Conservation (phyloP, 1,140 invertebrate genomes). For the Ips nitidus region DNA sequence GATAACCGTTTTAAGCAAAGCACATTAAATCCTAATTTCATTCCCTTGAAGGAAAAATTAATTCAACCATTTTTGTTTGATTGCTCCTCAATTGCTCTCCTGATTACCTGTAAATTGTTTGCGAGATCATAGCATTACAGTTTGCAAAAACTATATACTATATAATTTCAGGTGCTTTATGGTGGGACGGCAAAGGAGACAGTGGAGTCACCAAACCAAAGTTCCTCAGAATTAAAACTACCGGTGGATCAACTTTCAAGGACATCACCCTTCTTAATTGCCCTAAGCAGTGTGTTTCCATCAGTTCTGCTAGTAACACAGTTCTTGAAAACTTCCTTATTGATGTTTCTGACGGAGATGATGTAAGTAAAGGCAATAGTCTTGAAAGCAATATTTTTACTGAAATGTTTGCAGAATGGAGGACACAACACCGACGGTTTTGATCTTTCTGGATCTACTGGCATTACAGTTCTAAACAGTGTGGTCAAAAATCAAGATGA, state of each 20-base stretch:
- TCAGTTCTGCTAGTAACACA: constrained; percentile 13
- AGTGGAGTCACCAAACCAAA: constrained; percentile 29
- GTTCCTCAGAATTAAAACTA: constrained; percentile 33
- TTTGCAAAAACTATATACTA: neutral
- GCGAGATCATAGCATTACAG: too few species aligned
- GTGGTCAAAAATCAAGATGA: constrained; percentile 35
- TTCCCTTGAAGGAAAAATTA: too few species aligned
- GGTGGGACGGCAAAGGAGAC: constrained; percentile 35
- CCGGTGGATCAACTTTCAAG: constrained; percentile 21
- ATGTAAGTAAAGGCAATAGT: constrained; percentile 7
- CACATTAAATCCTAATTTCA: too few species aligned
- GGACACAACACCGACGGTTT: constrained; percentile 37
- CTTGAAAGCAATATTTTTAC: neutral
- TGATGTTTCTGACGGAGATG: constrained; percentile 34
- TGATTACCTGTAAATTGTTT: too few species aligned
- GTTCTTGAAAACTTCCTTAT: constrained; percentile 16
- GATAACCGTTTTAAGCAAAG: too few species aligned
- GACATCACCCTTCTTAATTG: constrained; percentile 35
- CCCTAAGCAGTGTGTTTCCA: constrained; percentile 29
- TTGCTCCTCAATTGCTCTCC: too few species aligned
- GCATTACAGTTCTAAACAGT: constrained; percentile 22
- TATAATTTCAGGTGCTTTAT: constrained; percentile 23
- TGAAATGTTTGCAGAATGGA: neutral
- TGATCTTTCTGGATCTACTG: constrained; percentile 20
- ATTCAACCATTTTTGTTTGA: neutral